Base-by-base conservation (phyloP, 2,113 vertebrate species). In the Oplegnathus fasciatus region DNA sequence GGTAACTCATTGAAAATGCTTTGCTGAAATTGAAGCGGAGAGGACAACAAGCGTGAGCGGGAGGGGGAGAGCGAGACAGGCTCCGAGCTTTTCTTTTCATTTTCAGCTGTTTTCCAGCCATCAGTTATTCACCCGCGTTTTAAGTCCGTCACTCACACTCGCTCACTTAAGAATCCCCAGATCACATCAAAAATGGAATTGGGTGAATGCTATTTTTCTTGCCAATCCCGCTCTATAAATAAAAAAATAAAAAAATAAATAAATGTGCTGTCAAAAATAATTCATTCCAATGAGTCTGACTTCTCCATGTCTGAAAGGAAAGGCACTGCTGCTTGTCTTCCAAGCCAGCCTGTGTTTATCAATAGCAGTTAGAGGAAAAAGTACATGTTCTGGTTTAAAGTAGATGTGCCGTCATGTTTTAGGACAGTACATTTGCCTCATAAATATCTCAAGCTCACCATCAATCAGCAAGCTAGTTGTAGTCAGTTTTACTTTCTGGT, bases 41-140 rank as follows among this genome's bases (percentile, higher is more conserved):
- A 70, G 68, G 61, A 84, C 61, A 86, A 89, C 83, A 83, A 90
- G 83, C 42, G 10, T 40, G 81, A 26, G 32, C 1, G 3, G 42
- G 54, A 34, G 60, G 26, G 58, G 37, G 17, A 13, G 28, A 32
- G 58, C 0, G 11, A n/a, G 55, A 48, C 22, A 22, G 42, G 42
- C 82, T 82, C 37, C 0, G 24, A 83, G 87, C 73, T 86, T 87
- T 77, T 84, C 26, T 71, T 92, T 92, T 88, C 46, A 85, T 92
- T 94, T 91, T 91, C 76, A 84, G 60, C 87, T 69, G 75, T 88
- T 93, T 88, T 87, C 68, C 81, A 86, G 62, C 80, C 76, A 80
- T 91, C 90, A 86, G 78, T 88, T 86, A 90, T 89, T 90, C 81
- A 70, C 90, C 88, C 78, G 30, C 67, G 68, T 89, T 89, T 91